These are phyloP conservation scores for Aricia artaxerxes DNA, from an alignment of 2,888 invertebrate species.

Conservation along the genomic window DNA sequence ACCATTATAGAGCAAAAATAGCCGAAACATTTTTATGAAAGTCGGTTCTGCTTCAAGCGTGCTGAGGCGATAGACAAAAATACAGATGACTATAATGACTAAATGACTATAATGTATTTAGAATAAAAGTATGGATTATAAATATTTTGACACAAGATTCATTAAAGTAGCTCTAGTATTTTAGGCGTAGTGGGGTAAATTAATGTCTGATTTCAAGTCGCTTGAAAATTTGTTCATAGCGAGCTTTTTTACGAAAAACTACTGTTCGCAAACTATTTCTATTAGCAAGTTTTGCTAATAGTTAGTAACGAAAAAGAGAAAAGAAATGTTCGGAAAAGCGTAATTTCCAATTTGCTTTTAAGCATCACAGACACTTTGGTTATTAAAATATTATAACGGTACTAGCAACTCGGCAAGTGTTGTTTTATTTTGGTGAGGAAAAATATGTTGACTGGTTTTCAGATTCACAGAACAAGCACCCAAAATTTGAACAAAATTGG, in stretches of 20 bases:
- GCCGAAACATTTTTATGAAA: too few relatives aligned
- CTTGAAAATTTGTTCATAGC: background rate
- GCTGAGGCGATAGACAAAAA: too few relatives aligned
- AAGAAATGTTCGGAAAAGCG: background rate
- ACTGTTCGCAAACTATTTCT: conserved; percentile 4
- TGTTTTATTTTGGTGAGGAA: background rate
- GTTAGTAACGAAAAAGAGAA: background rate
- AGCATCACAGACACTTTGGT: background rate
- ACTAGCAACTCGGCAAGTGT: background rate
- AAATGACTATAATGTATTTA: too few relatives aligned
- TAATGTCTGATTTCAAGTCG: background rate
- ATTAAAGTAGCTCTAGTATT: too few relatives aligned
- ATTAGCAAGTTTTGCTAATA: background rate
- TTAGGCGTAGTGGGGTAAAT: background rate
- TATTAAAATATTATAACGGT: background rate
- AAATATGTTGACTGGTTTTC: background rate
- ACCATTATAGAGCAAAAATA: too few relatives aligned
- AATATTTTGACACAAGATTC: too few relatives aligned
- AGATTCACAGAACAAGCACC: background rate
- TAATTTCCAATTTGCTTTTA: background rate
- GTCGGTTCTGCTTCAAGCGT: too few relatives aligned
- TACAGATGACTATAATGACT: too few relatives aligned
- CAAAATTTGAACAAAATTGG: background rate
- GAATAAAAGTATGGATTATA: too few relatives aligned
- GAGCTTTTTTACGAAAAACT: conserved; percentile 4